These are phyloP conservation scores for Drosophila chauvacae DNA, from an alignment of 1,140 invertebrate species.

Conservation along the genomic window DNA sequence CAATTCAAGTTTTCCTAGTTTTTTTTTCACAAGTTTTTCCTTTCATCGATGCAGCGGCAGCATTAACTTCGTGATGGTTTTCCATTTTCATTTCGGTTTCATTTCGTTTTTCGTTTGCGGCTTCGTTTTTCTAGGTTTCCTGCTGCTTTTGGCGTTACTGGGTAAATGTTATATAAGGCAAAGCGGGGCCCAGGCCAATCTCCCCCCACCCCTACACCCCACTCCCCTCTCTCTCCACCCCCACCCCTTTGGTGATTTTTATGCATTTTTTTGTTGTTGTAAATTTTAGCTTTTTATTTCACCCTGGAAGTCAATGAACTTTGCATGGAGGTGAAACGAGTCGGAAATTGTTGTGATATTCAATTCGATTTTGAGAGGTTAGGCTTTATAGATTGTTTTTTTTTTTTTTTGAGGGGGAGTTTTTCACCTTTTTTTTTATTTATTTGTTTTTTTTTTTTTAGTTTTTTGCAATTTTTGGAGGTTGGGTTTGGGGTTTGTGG, in stretches of 20 bases:
- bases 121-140: slow-evolving; percentile 80
- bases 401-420: slow-evolving; percentile 3
- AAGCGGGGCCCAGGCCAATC: slow-evolving; percentile 18
- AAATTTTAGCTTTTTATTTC: background rate
- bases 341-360: slow-evolving; percentile 36
- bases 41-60: slow-evolving; percentile 50
- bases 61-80: slow-evolving; percentile 65
- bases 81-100: slow-evolving; percentile 55
- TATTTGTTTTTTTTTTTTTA: slow-evolving; percentile 1
- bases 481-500: slow-evolving; percentile 8
- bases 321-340: slow-evolving; percentile 36
- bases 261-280: background rate
- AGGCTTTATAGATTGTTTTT: background rate
- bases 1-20: background rate
- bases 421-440: slow-evolving; percentile 3
- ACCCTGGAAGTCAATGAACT: slow-evolving; percentile 35
- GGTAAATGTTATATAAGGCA: slow-evolving; percentile 79
- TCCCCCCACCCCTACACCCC: background rate
- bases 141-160: slow-evolving; percentile 78
- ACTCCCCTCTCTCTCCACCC: no score
- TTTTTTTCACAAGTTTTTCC: slow-evolving; percentile 52
- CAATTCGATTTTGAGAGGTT: slow-evolving; percentile 30
- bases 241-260: background rate
- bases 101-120: slow-evolving; percentile 25
- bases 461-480: slow-evolving; percentile 13